These are phyloP conservation scores for Callinectes sapidus DNA, from an alignment of 2,888 invertebrate species.

Conservation along the genomic window DNA sequence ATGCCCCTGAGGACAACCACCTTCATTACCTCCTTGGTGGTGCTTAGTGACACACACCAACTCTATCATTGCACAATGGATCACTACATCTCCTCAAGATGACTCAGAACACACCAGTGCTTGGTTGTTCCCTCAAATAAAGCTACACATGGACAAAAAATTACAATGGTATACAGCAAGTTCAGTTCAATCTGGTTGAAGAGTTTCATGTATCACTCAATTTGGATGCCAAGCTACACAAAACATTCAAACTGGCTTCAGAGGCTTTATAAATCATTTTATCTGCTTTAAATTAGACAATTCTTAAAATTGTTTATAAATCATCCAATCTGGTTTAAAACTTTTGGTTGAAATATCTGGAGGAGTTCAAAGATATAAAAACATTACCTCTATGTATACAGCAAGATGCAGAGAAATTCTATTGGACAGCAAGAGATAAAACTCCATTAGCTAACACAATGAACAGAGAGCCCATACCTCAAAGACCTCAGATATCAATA, in stretches of 20 bases:
- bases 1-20: not conserved
- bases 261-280: not conserved
- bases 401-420: not conserved
- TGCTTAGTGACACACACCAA: not conserved
- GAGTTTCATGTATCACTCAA: not conserved
- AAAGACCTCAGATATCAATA: not conserved
- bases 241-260: not conserved
- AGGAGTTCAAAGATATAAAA: not conserved
- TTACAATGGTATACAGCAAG: not conserved
- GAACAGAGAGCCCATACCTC: not conserved
- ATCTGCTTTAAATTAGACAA: not conserved
- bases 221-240: not conserved
- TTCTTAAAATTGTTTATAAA: not conserved
- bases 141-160: not conserved
- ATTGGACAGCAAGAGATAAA: not conserved
- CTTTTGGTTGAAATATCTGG: not conserved
- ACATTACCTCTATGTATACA: not conserved
- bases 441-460: not conserved
- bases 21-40: not conserved
- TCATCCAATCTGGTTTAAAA: not conserved
- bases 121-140: not conserved
- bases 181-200: not conserved
- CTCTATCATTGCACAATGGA: not conserved
- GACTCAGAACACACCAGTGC: not conserved
- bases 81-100: not conserved